Percentiles rank a stretch among this genome's conserved stretches.
Evolutionary conservation across 2,888 invertebrate genomes (phyloP).

Genomic region (Hedya salicella): DNA sequence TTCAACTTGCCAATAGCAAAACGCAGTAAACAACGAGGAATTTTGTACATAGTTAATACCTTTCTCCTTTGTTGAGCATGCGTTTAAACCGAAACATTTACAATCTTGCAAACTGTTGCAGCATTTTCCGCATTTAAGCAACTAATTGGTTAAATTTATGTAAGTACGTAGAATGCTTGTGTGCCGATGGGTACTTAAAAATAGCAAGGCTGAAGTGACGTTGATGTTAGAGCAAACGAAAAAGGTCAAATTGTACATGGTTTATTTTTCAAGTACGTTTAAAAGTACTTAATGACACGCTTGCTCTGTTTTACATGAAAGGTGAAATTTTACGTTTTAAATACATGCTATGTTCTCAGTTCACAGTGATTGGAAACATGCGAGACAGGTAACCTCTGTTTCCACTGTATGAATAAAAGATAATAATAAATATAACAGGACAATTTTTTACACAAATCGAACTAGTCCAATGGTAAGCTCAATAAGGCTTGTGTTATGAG

Average conservation of each 20-base stretch:
- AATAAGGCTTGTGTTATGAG: too few species aligned
- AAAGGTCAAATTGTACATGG: constrained; percentile 10
- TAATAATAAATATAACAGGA: too few species aligned
- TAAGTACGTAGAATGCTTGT: constrained; percentile 6
- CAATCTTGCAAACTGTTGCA: constrained; percentile 8
- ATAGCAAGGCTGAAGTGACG: constrained; percentile 3
- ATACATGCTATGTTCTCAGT: too few species aligned
- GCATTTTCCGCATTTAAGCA: constrained; percentile 15
- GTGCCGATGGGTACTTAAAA: constrained; percentile 2
- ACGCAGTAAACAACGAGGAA: background rate
- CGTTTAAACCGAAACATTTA: background rate
- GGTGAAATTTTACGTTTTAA: background rate
- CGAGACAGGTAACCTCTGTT: too few species aligned
- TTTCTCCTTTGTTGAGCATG: background rate
- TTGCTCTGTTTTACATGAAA: background rate
- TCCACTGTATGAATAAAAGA: too few species aligned
- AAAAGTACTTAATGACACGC: constrained; percentile 5
- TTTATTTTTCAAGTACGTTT: constrained; percentile 6
- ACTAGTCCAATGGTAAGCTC: too few species aligned
- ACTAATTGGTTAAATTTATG: constrained; percentile 18
- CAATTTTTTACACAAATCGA: too few species aligned
- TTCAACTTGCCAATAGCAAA: background rate
- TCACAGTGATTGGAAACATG: too few species aligned
- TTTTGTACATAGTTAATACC: background rate
- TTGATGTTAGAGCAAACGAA: background rate